Conservation (phyloP, 1,140 invertebrate genomes). For the Linepithema humile region DNA sequence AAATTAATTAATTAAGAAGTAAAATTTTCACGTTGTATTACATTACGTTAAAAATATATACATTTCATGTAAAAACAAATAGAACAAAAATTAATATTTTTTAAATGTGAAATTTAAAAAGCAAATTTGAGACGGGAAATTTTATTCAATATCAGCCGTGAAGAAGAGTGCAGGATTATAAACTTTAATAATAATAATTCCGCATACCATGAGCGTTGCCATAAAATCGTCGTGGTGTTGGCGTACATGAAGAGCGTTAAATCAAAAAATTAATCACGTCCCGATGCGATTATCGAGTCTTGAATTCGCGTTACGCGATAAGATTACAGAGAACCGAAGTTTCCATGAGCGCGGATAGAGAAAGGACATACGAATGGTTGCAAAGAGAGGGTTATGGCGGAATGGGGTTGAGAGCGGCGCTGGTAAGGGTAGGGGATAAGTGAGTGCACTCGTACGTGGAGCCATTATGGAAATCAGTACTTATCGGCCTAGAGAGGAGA, state of each 20-base stretch:
- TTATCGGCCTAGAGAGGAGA: constrained; percentile 69
- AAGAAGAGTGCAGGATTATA: neutral
- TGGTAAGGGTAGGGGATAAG: constrained; percentile 56
- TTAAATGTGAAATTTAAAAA: neutral
- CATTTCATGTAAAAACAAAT: too few relatives aligned
- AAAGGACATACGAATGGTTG: neutral
- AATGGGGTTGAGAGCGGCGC: neutral
- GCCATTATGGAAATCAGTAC: constrained; percentile 77
- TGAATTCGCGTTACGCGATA: constrained; percentile 25
- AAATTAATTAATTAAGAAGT: neutral
- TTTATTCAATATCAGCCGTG: neutral
- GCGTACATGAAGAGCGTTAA: neutral
- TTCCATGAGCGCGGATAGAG: constrained; percentile 14
- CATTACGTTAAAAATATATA: neutral
- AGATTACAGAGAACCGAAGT: constrained; percentile 26
- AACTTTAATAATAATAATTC: constrained; percentile 22
- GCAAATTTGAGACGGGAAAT: neutral
- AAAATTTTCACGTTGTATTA: neutral
- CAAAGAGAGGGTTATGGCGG: neutral
- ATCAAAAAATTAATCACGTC: constrained; percentile 56
- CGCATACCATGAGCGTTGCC: neutral
- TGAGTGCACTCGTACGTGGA: constrained; percentile 72
- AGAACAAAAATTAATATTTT: neutral
- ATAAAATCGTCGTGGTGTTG: neutral
- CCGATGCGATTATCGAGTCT: constrained; percentile 38